Evolutionary conservation across 2,888 invertebrate species (phyloP), one percentile per base, ranked within the genome.

Genomic region (Endotricha flammealis): DNA sequence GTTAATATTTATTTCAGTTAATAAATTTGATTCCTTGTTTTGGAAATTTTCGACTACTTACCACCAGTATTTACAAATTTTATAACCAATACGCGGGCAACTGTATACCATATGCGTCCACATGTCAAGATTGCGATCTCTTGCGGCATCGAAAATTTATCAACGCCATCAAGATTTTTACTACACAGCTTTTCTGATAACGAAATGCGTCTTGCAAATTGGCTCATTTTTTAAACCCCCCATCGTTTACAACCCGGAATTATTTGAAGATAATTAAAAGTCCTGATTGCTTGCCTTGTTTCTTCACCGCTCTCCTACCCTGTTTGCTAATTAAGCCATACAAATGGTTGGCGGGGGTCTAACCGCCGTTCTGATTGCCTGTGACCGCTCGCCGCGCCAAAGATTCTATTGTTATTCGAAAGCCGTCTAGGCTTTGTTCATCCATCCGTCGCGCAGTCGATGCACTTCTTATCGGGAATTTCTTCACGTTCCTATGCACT

Each of bases 281-380:
- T 53, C 55, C 38, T 46, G 48, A 50, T 46, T 57, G 49, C 53
- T 48, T 42, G 45, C 51, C 43, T 47, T 51, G 47, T 48, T 46
- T 44, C 47, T 59, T 63, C 53, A 28, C 46, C 46, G 43, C 42
- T 46, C 53, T 57, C 48, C 48, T 53, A 38, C 46, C 46, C 41
- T 43, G 49, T 53, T 64, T 56, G 57, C 68, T 74, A 75, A 78
- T 79, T 76, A 75, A 78, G 69, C 72, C 60, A 64, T 67, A 65
- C 72, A 71, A 71, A 72, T 74, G 58, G 63, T 61, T 55, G 58
- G 56, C 51, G 38, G 53, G 55, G 57, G 55, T 52, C 57, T 52
- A 57, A 68, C 72, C 75, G 54, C 68, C 47, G 40, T 58, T 61
- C 62, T 71, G 78, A 78, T 80, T 76, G 66, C 70, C 47, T 61